Evolutionary conservation across 2,888 invertebrate genomes (phyloP).

Genomic region (Mythimna loreyi): DNA sequence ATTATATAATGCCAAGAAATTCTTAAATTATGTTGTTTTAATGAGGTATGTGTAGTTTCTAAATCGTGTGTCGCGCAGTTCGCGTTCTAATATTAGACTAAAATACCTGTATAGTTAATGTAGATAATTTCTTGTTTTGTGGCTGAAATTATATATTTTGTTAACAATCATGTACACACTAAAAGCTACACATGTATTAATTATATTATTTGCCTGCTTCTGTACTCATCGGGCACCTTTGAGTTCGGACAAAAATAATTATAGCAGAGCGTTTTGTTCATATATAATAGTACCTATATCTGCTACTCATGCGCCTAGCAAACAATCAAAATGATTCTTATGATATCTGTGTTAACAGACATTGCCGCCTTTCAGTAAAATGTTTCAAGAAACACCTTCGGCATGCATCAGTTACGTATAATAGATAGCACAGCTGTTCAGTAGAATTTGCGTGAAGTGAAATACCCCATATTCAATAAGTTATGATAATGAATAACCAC

Average conservation of each 20-base stretch:
- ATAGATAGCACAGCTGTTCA: not conserved
- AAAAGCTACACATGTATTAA: not conserved
- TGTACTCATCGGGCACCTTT: slow-evolving; percentile 21
- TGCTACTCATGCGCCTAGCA: not conserved
- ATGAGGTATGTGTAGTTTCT: slow-evolving; percentile 9
- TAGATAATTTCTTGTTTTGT: not conserved
- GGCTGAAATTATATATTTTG: not conserved
- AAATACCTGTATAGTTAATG: not conserved
- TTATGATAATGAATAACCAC: slow-evolving; percentile 37
- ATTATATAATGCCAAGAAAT: slow-evolving; percentile 20
- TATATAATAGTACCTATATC: slow-evolving; percentile 10
- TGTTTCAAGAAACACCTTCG: slow-evolving; percentile 1
- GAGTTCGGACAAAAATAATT: slow-evolving; percentile 34
- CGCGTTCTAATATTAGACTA: slow-evolving; percentile 6
- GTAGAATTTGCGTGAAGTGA: slow-evolving; percentile 15
- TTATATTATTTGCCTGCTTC: slow-evolving; percentile 8
- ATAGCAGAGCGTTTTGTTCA: slow-evolving; percentile 10
- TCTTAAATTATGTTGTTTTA: slow-evolving; percentile 4
- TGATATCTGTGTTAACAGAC: slow-evolving; percentile 7
- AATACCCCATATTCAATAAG: slow-evolving; percentile 19
- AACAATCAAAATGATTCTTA: slow-evolving; percentile 8
- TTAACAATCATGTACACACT: slow-evolving; percentile 1
- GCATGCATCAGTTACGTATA: slow-evolving; percentile 5
- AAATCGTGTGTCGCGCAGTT: not conserved
- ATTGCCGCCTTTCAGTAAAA: not conserved